phyloP scores from a whole-genome alignment of 1,140 invertebrate genomes.

The Atta cephalotes region DNA sequence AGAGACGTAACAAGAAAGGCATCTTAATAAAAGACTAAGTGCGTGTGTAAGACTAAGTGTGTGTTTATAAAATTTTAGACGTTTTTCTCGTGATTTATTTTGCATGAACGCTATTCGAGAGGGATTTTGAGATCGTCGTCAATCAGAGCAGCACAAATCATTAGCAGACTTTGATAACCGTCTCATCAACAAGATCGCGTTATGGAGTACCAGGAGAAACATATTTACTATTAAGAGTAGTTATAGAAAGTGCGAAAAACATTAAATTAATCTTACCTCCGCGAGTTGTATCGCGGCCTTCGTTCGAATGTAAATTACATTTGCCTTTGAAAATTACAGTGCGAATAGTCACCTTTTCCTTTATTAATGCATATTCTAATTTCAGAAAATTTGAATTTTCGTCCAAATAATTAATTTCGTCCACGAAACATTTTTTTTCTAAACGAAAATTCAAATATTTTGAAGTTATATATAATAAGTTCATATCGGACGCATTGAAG shows the following conservation, averaged over 20 bases:
- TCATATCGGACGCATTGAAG: no score
- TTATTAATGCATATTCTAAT: neutral
- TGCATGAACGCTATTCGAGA: neutral
- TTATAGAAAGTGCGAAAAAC: conserved; percentile 54
- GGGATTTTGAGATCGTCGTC: conserved; percentile 47
- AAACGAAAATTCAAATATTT: conserved; percentile 1
- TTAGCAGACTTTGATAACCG: conserved; percentile 21
- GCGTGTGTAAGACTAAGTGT: neutral
- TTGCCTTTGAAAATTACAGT: conserved; percentile 2
- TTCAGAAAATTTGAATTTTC: conserved; percentile 1
- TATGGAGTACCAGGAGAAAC: conserved; percentile 60
- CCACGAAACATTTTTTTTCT: neutral
- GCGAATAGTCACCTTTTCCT: neutral
- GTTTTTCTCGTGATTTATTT: neutral
- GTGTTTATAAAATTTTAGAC: neutral
- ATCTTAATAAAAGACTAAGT: neutral
- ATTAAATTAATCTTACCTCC: conserved; percentile 8
- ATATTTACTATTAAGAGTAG: conserved; percentile 68
- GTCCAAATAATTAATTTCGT: neutral
- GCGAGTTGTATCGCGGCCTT: conserved; percentile 67
- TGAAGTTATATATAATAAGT: neutral
- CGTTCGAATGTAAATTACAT: conserved; percentile 73
- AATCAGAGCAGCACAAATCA: conserved; percentile 18
- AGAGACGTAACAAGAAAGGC: neutral
- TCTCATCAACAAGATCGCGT: neutral